Evolutionary conservation across 2,797 vertebrate species (phyloP), one percentile per base, ranked within the genome.

Genomic region (Catostomus latipinnis): DNA sequence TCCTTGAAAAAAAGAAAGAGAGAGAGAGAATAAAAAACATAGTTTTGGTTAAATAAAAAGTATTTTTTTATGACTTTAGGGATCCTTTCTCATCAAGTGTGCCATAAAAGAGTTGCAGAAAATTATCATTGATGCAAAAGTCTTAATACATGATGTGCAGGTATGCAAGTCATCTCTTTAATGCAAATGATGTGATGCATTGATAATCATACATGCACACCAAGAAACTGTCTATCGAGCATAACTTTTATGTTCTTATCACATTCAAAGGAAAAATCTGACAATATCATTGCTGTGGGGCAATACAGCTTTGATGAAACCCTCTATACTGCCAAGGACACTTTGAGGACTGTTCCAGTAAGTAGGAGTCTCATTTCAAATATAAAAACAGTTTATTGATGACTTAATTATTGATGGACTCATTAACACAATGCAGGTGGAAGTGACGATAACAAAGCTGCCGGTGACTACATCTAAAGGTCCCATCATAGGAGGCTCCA

Each of bases 401-500:
- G 9, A 46, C 48, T 69, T 43, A 16, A 10, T 12, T 8, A 62
- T 62, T 58, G 7, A 71, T 10, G 6, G 9, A 46, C 50, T 50
- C 43, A 18, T 10, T 71, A 5, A 70, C n/a, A 58, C 48, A 52
- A 54, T 88, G 6, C 84, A 95, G 94, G 86, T 93, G 62, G 78
- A 80, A 0, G 80, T 94, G 66, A 81, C 75, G 8, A 78, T 95
- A 74, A 78, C 90, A 73, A 90, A 91, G 77, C 71, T 87, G 0
- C 49, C 54, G 1, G 81, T 72, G 4, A 56, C 76, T 2, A 46
- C 76, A 56, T 81, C 78, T 22, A 52, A 86, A 57, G 80, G 74
- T 1, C 6, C 88, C 52, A 76, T 94, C 71, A 22, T 92, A 54
- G 88, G 89, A 56, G 93, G 94, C 67, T 88, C 88, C 6, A n/a